These are phyloP conservation scores for Pristionchus entomophagus DNA, from an alignment of 2,888 invertebrate genomes.

Conservation along the genomic window DNA sequence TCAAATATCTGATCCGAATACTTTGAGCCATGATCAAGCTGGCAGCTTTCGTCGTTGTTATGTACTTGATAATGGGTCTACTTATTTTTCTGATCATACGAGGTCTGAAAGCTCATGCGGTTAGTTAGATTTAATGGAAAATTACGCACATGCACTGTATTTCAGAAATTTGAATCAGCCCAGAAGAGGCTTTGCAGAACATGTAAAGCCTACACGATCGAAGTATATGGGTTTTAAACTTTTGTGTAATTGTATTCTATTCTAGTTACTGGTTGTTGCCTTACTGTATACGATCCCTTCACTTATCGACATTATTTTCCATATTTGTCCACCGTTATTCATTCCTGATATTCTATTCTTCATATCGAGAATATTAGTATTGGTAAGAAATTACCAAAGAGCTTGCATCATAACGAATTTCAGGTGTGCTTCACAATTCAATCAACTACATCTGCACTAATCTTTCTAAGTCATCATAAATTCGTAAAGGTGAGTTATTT, in stretches of 20 bases:
- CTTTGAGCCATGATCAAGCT: background rate
- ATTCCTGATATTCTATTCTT: background rate
- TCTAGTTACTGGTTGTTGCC: background rate
- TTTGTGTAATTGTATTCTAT: background rate
- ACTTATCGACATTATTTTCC: background rate
- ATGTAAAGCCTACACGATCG: background rate
- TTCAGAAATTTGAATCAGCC: background rate
- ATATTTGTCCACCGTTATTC: background rate
- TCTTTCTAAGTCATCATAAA: slow-evolving; percentile 6
- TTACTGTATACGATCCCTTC: background rate
- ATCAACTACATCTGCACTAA: background rate
- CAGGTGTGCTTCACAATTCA: background rate
- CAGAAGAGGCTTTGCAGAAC: background rate
- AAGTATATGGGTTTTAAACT: background rate
- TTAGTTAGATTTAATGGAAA: background rate
- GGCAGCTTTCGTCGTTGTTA: background rate
- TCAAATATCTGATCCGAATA: too few species aligned
- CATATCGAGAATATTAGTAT: background rate
- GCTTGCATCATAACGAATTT: background rate
- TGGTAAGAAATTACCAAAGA: background rate
- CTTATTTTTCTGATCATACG: background rate
- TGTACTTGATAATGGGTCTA: background rate
- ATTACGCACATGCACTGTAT: background rate
- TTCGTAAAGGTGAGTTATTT: background rate
- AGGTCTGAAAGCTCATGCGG: background rate